Percentiles rank a stretch among this genome's conserved stretches.
Evolutionary conservation across 2,113 vertebrate species (phyloP).

Genomic region (Clarias magur): DNA sequence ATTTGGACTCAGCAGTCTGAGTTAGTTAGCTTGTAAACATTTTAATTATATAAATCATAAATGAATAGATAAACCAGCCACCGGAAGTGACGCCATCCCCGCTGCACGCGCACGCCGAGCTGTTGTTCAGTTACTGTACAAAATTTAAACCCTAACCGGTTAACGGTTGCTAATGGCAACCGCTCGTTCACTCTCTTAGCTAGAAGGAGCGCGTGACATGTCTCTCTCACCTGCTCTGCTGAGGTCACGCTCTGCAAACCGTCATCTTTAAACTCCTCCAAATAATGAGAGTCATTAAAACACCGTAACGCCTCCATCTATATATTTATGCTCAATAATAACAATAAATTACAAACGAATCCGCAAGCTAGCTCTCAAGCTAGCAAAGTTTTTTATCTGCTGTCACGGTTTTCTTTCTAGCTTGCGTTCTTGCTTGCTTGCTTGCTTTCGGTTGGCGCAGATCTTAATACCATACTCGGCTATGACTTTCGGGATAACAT

Average conservation of each 20-base stretch:
- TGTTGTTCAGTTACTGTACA: neutral
- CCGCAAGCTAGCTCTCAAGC: neutral
- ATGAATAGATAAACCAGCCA: neutral
- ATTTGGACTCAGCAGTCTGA: neutral
- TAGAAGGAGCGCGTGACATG: neutral
- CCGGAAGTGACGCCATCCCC: neutral
- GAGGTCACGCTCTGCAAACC: slow-evolving; percentile 74
- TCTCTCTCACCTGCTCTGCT: slow-evolving; percentile 71
- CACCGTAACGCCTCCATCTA: slow-evolving; percentile 63
- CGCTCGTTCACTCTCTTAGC: neutral
- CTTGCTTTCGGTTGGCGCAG: neutral
- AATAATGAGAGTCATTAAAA: slow-evolving; percentile 63
- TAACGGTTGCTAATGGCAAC: slow-evolving; percentile 10
- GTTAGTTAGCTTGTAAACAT: neutral
- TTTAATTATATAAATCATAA: neutral
- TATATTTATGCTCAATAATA: neutral
- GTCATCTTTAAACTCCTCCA: slow-evolving; percentile 71
- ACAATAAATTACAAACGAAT: neutral
- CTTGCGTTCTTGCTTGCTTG: neutral
- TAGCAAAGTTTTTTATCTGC: slow-evolving; percentile 8
- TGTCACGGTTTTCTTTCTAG: neutral
- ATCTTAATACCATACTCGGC: neutral
- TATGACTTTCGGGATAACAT: neutral
- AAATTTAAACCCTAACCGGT: too few relatives aligned
- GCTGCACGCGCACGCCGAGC: neutral